A percentile compares a stretch with the other conserved stretches of the same genome.
Conservation (phyloP, 2,888 invertebrate genomes). For the Pseudanteris insignis region DNA sequence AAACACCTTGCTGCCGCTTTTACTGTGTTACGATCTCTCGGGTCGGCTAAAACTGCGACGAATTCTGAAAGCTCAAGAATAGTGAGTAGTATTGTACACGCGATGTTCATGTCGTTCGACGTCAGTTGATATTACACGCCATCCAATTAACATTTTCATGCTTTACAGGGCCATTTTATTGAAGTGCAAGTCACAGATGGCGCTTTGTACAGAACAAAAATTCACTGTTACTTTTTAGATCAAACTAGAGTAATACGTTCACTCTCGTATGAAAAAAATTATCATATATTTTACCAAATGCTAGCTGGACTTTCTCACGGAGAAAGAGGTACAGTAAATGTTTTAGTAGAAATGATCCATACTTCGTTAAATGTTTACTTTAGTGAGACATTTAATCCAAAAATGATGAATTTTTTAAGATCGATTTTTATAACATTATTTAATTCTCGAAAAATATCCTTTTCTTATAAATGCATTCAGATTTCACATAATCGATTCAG, state of each 20-base stretch:
- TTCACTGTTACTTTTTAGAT: slow-evolving; percentile 95
- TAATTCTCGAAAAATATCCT: too few relatives aligned
- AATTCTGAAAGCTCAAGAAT: slow-evolving; percentile 94
- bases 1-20: slow-evolving; percentile 95
- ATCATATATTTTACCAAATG: slow-evolving; percentile 97
- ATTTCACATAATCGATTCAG: too few relatives aligned
- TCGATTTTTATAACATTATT: too few relatives aligned
- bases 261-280: slow-evolving; percentile 88
- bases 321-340: slow-evolving; percentile 73
- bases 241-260: slow-evolving; percentile 91
- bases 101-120: too few relatives aligned
- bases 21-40: slow-evolving; percentile 90
- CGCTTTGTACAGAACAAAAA: slow-evolving; percentile 92
- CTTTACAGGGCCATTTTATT: slow-evolving; percentile 93
- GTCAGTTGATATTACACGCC: too few relatives aligned
- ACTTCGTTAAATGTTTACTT: too few relatives aligned
- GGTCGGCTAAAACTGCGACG: slow-evolving; percentile 88
- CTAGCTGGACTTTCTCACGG: slow-evolving; percentile 87
- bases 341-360: too few relatives aligned
- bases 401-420: too few relatives aligned
- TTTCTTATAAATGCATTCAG: too few relatives aligned
- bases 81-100: too few relatives aligned
- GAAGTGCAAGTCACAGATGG: slow-evolving; percentile 96
- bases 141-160: too few relatives aligned
- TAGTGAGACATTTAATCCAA: too few relatives aligned